A percentile compares a stretch with the other conserved stretches of the same genome.
Conservation (phyloP, 2,797 vertebrate genomes). For the Phaenicophaeus curvirostris region DNA sequence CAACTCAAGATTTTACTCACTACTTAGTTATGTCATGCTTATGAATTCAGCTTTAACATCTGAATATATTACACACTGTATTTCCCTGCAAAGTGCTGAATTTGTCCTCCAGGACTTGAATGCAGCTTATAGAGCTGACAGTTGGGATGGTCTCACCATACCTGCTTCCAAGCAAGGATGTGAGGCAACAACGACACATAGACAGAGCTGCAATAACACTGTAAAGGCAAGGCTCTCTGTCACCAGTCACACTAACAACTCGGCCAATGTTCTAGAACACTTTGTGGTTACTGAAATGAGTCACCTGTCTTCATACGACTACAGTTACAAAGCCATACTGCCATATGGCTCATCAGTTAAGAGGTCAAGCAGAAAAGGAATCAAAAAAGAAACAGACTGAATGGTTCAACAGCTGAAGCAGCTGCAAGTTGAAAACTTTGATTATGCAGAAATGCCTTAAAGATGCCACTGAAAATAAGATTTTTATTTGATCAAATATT, state of each 20-base stretch:
- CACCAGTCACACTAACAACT: not conserved
- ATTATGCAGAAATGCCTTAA: not conserved
- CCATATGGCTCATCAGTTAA: not conserved
- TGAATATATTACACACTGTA: not conserved
- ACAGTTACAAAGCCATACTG: not conserved
- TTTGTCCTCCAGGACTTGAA: not conserved
- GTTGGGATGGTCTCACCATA: not conserved
- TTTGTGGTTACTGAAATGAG: not conserved
- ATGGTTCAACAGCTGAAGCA: not conserved
- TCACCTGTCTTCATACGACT: not conserved
- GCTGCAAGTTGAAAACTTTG: not conserved
- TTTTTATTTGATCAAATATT: not conserved
- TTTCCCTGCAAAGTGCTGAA: not conserved
- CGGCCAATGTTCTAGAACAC: not conserved
- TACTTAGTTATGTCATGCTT: not conserved
- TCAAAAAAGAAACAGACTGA: not conserved
- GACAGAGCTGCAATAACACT: not conserved
- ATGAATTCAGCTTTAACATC: not conserved
- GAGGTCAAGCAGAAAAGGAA: not conserved
- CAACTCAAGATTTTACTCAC: not conserved
- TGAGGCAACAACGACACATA: not conserved
- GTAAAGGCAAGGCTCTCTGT: not conserved
- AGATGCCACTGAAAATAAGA: not conserved
- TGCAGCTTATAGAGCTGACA: not conserved
- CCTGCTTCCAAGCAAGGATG: not conserved